Evolutionary conservation across 2,797 vertebrate species (phyloP).

Genomic region (Loris lydekkerianus): DNA sequence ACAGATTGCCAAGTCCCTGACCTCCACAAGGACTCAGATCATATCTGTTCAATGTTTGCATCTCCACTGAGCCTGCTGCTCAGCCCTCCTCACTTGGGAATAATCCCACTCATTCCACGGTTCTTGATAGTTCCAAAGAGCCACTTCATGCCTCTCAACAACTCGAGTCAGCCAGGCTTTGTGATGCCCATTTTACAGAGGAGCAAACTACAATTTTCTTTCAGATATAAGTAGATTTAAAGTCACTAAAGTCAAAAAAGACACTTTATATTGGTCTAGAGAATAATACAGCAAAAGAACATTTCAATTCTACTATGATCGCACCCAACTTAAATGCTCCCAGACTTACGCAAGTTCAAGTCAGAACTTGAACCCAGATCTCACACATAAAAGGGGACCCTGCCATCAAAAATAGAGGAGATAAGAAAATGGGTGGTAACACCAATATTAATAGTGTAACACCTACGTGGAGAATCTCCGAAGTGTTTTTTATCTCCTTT

Average conservation of each 20-base stretch:
- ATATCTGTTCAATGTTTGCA: not conserved
- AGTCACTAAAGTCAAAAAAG: too few relatives aligned
- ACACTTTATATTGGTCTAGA: too few relatives aligned
- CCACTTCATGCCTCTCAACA: not conserved
- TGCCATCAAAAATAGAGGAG: not conserved
- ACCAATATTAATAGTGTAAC: not conserved
- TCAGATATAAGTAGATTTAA: too few relatives aligned
- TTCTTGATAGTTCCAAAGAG: not conserved
- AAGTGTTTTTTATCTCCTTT: not conserved
- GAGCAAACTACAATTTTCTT: too few relatives aligned
- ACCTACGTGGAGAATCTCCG: not conserved
- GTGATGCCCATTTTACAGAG: not conserved
- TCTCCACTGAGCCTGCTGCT: not conserved
- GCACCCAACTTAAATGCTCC: too few relatives aligned
- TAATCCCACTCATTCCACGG: too few relatives aligned
- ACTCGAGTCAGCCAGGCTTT: not conserved
- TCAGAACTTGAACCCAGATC: not conserved
- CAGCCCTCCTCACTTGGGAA: not conserved
- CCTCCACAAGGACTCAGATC: not conserved
- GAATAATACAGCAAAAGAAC: too few relatives aligned
- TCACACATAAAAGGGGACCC: not conserved
- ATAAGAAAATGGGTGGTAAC: not conserved
- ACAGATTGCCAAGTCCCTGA: not conserved
- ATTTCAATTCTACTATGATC: too few relatives aligned
- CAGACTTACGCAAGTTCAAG: not conserved